Evolutionary conservation across 2,888 invertebrate genomes (phyloP).

Genomic region (Trypoxylon attenuatum): DNA sequence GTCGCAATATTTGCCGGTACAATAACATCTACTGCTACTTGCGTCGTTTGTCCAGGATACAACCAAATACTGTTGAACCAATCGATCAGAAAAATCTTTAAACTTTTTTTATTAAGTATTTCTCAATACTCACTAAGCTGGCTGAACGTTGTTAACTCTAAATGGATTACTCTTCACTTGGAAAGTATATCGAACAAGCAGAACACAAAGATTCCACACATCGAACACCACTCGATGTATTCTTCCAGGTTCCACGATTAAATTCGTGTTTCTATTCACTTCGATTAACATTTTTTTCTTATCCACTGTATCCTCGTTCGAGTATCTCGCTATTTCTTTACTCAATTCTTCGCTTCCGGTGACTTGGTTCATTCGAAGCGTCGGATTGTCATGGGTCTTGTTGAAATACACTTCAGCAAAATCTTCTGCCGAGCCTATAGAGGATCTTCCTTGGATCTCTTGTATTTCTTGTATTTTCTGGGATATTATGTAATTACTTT

Average conservation of each 20-base stretch:
- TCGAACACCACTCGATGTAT: conserved; percentile 79
- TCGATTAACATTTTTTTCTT: conserved; percentile 55
- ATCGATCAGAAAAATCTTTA: neutral
- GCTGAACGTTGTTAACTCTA: conserved; percentile 77
- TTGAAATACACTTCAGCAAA: conserved; percentile 15
- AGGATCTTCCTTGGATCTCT: conserved; percentile 24
- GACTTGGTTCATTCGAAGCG: conserved; percentile 20
- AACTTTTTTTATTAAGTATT: neutral
- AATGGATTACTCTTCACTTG: conserved; percentile 78
- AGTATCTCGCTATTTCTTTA: conserved; percentile 47
- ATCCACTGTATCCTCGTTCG: conserved; percentile 30
- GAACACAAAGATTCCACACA: conserved; percentile 82
- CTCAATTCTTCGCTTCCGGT: conserved; percentile 41
- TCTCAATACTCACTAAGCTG: conserved; percentile 75
- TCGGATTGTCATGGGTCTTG: neutral
- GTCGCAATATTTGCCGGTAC: conserved; percentile 48
- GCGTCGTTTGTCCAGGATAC: conserved; percentile 55
- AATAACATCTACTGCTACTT: conserved; percentile 53
- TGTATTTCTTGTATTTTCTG: conserved; percentile 4
- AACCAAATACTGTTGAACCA: conserved; percentile 49
- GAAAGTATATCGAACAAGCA: conserved; percentile 78
- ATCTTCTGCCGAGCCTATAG: conserved; percentile 14
- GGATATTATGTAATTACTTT: neutral
- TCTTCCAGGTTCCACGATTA: conserved; percentile 62
- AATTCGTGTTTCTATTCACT: conserved; percentile 59